Base-by-base conservation (phyloP, 2,888 invertebrate genomes). In the Drosophila austrosaltans region DNA sequence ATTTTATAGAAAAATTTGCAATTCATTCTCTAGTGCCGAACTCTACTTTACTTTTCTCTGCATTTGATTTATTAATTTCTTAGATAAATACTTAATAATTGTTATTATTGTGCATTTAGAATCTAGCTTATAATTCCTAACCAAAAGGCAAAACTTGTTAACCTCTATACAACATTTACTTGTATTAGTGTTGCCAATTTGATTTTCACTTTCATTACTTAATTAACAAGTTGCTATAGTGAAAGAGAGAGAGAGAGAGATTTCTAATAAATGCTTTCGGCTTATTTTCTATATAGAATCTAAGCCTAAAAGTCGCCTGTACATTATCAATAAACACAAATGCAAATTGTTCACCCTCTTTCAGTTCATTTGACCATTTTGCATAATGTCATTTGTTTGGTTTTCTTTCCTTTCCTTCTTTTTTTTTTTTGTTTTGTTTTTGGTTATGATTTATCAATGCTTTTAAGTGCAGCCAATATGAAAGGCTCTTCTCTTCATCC, bases 361-460 rank as follows among this genome's bases (percentile, higher is more conserved):
- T 25, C 12, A 12, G 22, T 48, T 4, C 22, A 20, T 20, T 22
- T 48, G 20, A 22, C 20, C 48, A 22, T 10, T 48, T 48, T 48
- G 48, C 48, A 48, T 48, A 48, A 48, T 48, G 48, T 36, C 32
- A 36, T 36, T 56, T 56, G 56, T 36, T 56, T 57, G 36, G 32
- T 30, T 30, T 30, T 6, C 5, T 3, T 30, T 30, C 6, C 6
- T 30, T 30, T 22, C 25, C 59, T 44, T n/a, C 10, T 32, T 48
- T 28, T 53, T 63, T 40, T 60, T 39, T 36, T 62, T 28, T 30
- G 16, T 48, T 28, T 40, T 63, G 40, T 25, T 25, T 53, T 3
- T 76, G 76, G 79, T 79, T 90, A 89, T 87, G 90, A 87, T 90
- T 87, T 90, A 87, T 90, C 86, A 89, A 81, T 89, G 86, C 90